phyloP scores from a whole-genome alignment of 2,888 invertebrate species.

The Periphyllus acericola region DNA sequence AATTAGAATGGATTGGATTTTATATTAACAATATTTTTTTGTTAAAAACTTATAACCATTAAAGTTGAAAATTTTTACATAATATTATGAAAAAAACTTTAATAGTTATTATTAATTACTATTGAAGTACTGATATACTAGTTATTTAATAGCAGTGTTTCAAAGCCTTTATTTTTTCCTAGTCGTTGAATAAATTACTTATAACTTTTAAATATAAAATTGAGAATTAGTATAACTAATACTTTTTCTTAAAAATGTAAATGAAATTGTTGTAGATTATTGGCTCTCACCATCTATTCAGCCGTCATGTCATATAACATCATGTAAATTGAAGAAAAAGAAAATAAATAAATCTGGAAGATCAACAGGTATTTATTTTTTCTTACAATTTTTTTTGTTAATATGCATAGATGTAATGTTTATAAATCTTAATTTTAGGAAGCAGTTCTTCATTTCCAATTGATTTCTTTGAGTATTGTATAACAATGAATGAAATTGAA shows the following conservation, averaged over 20 bases:
- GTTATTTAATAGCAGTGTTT: no score
- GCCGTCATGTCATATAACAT: constrained; percentile 73
- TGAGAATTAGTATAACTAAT: no score
- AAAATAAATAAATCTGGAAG: constrained; percentile 73
- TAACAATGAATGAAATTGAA: constrained; percentile 90
- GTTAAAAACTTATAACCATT: no score
- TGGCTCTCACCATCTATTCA: constrained; percentile 77
- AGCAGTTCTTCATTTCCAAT: constrained; percentile 84
- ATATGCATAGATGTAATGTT: background rate
- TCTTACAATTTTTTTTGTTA: background rate
- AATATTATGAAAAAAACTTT: no score
- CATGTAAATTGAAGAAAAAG: constrained; percentile 72
- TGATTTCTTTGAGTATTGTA: constrained; percentile 97
- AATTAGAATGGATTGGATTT: no score
- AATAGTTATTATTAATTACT: background rate
- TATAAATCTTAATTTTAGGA: constrained; percentile 66
- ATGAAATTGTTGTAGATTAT: constrained; percentile 66
- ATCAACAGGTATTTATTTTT: constrained; percentile 19
- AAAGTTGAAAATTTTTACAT: no score
- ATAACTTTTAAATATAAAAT: no score
- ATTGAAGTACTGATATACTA: background rate
- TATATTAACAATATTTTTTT: no score
- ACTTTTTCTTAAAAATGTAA: no score
- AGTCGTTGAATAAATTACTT: background rate
- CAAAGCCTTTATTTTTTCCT: background rate